These are phyloP conservation scores for Bryconaethiops microstoma DNA, from an alignment of 2,797 vertebrate species.

Conservation along the genomic window DNA sequence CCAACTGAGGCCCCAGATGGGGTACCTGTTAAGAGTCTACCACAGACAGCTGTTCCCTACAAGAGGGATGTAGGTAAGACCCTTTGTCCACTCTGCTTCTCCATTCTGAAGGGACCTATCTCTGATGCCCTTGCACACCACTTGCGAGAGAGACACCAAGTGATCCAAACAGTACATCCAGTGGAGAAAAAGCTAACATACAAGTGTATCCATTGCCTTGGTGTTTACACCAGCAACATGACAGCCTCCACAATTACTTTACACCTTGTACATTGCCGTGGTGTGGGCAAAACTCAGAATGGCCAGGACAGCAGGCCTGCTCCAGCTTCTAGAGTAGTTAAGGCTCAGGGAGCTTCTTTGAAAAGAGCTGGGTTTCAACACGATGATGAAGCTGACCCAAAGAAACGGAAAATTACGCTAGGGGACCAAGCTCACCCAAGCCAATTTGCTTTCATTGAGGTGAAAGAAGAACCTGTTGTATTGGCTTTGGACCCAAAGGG, in stretches of 20 bases:
- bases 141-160: slow-evolving; percentile 93
- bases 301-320: slow-evolving; percentile 87
- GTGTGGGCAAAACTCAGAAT: slow-evolving; percentile 94
- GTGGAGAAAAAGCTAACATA: slow-evolving; percentile 99
- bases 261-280: slow-evolving; percentile 95
- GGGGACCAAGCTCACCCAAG: slow-evolving; percentile 74
- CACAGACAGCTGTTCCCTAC: slow-evolving; percentile 92
- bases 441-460: slow-evolving; percentile 81
- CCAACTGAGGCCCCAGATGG: slow-evolving; percentile 78
- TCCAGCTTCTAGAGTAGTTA: slow-evolving; percentile 80
- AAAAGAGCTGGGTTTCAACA: slow-evolving; percentile 85
- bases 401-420: slow-evolving; percentile 83
- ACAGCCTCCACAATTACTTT: slow-evolving; percentile 97
- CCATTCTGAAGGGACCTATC: slow-evolving; percentile 97
- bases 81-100: slow-evolving; percentile 96
- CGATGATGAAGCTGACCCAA: slow-evolving; percentile 83
- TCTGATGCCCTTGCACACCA: slow-evolving; percentile 96
- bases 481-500: slow-evolving; percentile 94
- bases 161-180: slow-evolving; percentile 96
- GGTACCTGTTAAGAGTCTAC: slow-evolving; percentile 80
- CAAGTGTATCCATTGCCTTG: slow-evolving; percentile 98
- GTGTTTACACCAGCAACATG: slow-evolving; percentile 99
- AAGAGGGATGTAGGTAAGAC: slow-evolving; percentile 98
- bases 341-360: slow-evolving; percentile 78
- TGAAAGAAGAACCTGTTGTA: slow-evolving; percentile 87